Percentiles rank a stretch among this genome's conserved stretches.
Evolutionary conservation across 2,797 vertebrate species (phyloP).

Genomic region (Pseudopleuronectes americanus): DNA sequence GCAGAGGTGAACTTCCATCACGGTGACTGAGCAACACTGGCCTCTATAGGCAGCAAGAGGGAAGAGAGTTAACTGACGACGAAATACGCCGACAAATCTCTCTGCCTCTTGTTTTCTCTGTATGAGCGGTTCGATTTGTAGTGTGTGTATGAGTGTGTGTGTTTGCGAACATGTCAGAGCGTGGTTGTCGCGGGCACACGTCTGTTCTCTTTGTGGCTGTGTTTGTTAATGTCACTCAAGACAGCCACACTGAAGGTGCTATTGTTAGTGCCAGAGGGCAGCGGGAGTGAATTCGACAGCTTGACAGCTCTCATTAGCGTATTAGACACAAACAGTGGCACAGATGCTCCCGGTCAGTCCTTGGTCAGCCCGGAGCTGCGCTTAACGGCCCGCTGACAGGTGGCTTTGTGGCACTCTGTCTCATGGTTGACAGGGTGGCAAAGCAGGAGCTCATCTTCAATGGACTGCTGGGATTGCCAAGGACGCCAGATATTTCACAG

Average conservation of each 20-base stretch:
- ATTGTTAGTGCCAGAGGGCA: conserved; percentile 78
- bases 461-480: conserved; percentile 68
- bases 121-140: conserved; percentile 13
- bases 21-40: conserved; percentile 70
- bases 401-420: conserved; percentile 82
- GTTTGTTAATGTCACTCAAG: conserved; percentile 76
- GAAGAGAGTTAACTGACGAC: conserved; percentile 25
- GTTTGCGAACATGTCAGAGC: conserved; percentile 53
- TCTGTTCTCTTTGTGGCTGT: conserved; percentile 61
- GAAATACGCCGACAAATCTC: conserved; percentile 23
- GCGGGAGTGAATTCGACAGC: conserved; percentile 74
- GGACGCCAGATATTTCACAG: conserved; percentile 58
- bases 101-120: conserved; percentile 10
- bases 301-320: conserved; percentile 84
- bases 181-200: conserved; percentile 34
- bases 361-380: conserved; percentile 74
- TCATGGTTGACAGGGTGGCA: conserved; percentile 76
- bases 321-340: conserved; percentile 81
- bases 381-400: conserved; percentile 79
- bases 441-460: conserved; percentile 71
- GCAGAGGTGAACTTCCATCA: neutral
- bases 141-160: conserved; percentile 25
- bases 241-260: conserved; percentile 79
- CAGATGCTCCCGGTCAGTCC: conserved; percentile 82
- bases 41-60: conserved; percentile 63